These are phyloP conservation scores for Monodelphis domestica DNA, from an alignment of 2,797 vertebrate species.

Conservation along the genomic window DNA sequence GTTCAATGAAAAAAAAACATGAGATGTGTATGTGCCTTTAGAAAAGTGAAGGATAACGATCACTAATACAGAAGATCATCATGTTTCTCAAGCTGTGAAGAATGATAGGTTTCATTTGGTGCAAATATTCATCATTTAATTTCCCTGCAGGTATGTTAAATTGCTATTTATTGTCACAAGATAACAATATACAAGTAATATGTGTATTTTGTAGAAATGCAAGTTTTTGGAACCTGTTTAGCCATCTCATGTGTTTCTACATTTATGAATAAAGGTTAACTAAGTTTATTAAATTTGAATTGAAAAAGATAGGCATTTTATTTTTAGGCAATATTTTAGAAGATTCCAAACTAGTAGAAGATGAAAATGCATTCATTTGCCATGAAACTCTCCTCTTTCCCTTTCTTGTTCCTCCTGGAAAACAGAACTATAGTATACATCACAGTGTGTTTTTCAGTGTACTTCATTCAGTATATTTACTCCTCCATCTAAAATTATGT, in stretches of 20 bases:
- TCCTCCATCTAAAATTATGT: slow-evolving; percentile 68
- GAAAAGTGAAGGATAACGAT: slow-evolving; percentile 63
- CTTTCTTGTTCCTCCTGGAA: neutral
- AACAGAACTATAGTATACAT: slow-evolving; percentile 66
- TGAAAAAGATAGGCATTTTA: slow-evolving; percentile 34
- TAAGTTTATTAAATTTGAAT: slow-evolving; percentile 41
- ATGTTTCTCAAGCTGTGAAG: slow-evolving; percentile 62
- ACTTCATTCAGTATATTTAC: slow-evolving; percentile 28
- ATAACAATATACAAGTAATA: neutral
- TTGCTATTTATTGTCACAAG: slow-evolving; percentile 32
- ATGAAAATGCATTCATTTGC: slow-evolving; percentile 34
- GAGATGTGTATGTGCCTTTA: slow-evolving; percentile 59
- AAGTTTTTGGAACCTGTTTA: no score
- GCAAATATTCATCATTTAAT: neutral
- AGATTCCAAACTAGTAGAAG: slow-evolving; percentile 54
- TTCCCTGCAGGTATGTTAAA: slow-evolving; percentile 21
- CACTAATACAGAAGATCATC: slow-evolving; percentile 37
- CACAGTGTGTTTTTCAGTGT: slow-evolving; percentile 64
- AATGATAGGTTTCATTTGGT: slow-evolving; percentile 71
- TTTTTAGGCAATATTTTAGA: slow-evolving; percentile 58
- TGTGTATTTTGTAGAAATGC: no score
- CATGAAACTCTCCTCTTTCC: no score
- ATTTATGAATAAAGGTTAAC: no score
- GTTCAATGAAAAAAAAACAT: no score
- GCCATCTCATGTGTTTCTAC: no score